Evolutionary conservation across 2,888 invertebrate species (phyloP).

Genomic region (Pyrrhia umbra): DNA sequence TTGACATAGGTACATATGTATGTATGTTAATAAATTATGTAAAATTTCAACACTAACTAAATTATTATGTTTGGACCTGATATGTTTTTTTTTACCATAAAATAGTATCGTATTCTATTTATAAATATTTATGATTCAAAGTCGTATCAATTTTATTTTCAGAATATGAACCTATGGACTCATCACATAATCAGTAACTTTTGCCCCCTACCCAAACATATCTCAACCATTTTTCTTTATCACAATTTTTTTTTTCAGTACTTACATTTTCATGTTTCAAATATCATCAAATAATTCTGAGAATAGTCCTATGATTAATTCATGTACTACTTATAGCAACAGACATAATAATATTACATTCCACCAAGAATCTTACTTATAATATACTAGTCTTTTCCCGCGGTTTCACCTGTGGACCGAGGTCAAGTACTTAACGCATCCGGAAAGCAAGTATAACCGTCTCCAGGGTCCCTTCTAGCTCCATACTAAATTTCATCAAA

Average conservation of each 20-base stretch:
- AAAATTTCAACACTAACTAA: constrained; percentile 33
- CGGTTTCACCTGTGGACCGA: no score
- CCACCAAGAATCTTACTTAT: background rate
- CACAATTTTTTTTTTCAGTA: no score
- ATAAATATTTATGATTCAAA: background rate
- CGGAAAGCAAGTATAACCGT: no score
- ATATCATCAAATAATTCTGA: no score
- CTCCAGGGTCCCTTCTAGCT: no score
- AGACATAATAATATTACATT: background rate
- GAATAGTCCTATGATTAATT: no score
- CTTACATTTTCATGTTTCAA: no score
- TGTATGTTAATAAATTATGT: constrained; percentile 43
- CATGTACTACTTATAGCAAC: no score
- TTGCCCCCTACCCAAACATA: background rate
- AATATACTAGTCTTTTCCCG: no score
- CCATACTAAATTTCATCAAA: no score
- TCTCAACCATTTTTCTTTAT: background rate
- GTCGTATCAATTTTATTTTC: background rate
- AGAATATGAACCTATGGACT: background rate
- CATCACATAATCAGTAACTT: background rate
- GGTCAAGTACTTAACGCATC: no score
- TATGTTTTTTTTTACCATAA: background rate
- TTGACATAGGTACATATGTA: constrained; percentile 10
- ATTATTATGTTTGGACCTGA: constrained; percentile 17
- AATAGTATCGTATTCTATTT: background rate